Conservation (phyloP, 1,140 invertebrate genomes). For the Eupristina koningsbergeri region DNA sequence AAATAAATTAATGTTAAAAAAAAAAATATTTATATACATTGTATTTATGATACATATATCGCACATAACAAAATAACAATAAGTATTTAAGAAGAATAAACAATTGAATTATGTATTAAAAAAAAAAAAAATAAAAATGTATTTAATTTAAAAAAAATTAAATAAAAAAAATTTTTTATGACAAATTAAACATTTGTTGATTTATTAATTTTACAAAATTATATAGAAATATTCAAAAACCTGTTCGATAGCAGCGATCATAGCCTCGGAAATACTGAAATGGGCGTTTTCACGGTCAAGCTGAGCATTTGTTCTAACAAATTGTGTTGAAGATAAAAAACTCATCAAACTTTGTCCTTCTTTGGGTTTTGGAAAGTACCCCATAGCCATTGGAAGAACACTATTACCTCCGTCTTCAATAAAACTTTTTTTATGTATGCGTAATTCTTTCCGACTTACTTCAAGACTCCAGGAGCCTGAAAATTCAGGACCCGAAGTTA, state of each 20-base stretch:
- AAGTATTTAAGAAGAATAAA: too few species aligned
- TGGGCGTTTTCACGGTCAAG: conserved; percentile 90
- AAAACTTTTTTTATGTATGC: conserved; percentile 76
- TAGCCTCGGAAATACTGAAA: conserved; percentile 88
- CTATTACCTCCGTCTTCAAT: conserved; percentile 78
- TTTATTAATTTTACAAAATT: too few species aligned
- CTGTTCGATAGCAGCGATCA: conserved; percentile 88
- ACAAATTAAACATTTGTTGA: too few species aligned
- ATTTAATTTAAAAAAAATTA: too few species aligned
- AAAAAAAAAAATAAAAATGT: too few species aligned
- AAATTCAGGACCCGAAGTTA: conserved; percentile 64
- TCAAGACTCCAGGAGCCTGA: conserved; percentile 59
- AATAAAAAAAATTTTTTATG: too few species aligned
- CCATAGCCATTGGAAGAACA: conserved; percentile 75
- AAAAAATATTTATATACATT: too few species aligned
- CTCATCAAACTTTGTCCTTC: conserved; percentile 84
- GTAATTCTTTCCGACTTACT: conserved; percentile 74
- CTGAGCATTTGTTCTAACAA: conserved; percentile 82
- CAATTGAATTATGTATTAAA: too few species aligned
- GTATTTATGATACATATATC: too few species aligned
- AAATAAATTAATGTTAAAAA: too few species aligned
- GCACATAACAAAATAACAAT: too few species aligned
- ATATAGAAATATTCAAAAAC: conserved; percentile 60
- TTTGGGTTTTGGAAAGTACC: conserved; percentile 77
- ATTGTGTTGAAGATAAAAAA: conserved; percentile 83